Percentiles rank a stretch among this genome's conserved stretches.
Conservation (phyloP, 2,113 vertebrate species). For the Girardinichthys multiradiatus region DNA sequence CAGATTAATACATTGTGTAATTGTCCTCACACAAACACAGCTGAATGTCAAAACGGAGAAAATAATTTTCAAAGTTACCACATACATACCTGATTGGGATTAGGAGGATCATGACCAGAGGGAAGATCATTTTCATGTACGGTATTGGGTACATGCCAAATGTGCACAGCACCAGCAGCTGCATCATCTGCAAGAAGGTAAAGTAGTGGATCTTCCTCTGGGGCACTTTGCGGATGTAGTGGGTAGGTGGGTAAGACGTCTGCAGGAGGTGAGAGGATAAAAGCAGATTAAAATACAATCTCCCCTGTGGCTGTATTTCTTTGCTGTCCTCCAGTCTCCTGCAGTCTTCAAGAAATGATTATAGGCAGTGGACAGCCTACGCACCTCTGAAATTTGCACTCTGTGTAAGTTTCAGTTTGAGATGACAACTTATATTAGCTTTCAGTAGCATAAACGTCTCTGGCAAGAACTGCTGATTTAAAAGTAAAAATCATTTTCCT, state of each 20-base stretch:
- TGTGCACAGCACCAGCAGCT: slow-evolving; percentile 92
- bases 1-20: slow-evolving; percentile 1
- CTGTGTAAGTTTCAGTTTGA: background rate
- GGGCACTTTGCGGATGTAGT: slow-evolving; percentile 97
- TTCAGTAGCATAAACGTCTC: background rate
- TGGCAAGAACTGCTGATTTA: background rate
- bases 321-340: slow-evolving; percentile 28
- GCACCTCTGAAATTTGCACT: slow-evolving; percentile 13
- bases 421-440: slow-evolving; percentile 14
- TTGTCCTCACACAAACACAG: background rate
- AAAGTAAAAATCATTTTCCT: background rate
- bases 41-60: background rate
- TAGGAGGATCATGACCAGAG: slow-evolving; percentile 95
- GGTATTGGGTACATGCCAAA: slow-evolving; percentile 96
- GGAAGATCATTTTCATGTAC: slow-evolving; percentile 99
- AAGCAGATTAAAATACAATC: slow-evolving; percentile 57
- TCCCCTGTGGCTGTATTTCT: slow-evolving; percentile 19
- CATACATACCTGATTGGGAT: slow-evolving; percentile 92
- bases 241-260: slow-evolving; percentile 96
- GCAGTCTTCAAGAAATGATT: slow-evolving; percentile 28
- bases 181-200: slow-evolving; percentile 95
- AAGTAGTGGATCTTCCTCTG: slow-evolving; percentile 99
- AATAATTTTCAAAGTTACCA: slow-evolving; percentile 5
- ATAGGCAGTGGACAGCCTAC: slow-evolving; percentile 32
- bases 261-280: slow-evolving; percentile 71